Evolutionary conservation across 2,113 vertebrate genomes (phyloP).

Genomic region (Eonycteris spelaea): DNA sequence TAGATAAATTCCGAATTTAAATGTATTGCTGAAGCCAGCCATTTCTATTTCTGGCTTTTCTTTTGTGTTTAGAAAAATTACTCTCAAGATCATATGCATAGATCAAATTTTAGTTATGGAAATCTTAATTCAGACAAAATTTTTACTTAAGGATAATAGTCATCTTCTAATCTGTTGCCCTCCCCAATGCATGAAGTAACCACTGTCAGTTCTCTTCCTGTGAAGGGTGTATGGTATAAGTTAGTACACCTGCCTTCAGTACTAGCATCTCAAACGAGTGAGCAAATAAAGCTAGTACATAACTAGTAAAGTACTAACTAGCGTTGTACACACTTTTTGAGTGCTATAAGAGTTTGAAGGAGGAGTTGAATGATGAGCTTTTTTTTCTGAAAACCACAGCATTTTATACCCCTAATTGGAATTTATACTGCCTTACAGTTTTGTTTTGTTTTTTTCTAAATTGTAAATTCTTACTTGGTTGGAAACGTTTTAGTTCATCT

Average conservation of each 20-base stretch:
- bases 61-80: neutral
- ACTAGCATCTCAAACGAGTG: neutral
- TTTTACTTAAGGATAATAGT: neutral
- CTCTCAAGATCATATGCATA: neutral
- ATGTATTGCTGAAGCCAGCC: neutral
- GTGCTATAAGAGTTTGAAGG: neutral
- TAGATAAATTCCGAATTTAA: constrained; percentile 7
- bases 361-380: neutral
- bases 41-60: neutral
- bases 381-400: neutral
- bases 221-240: neutral
- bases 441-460: neutral
- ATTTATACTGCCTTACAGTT: neutral
- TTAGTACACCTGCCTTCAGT: neutral
- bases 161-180: neutral
- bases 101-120: constrained; percentile 7
- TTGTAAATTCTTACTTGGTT: neutral
- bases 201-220: neutral
- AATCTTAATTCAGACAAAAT: neutral
- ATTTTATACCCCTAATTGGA: neutral
- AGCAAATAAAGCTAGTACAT: neutral
- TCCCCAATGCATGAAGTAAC: neutral
- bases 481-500: neutral
- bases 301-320: neutral
- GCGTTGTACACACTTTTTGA: neutral